Percentiles rank a stretch among this genome's conserved stretches.
Evolutionary conservation across 2,113 vertebrate species (phyloP).

Genomic region (Elaphurus davidianus): DNA sequence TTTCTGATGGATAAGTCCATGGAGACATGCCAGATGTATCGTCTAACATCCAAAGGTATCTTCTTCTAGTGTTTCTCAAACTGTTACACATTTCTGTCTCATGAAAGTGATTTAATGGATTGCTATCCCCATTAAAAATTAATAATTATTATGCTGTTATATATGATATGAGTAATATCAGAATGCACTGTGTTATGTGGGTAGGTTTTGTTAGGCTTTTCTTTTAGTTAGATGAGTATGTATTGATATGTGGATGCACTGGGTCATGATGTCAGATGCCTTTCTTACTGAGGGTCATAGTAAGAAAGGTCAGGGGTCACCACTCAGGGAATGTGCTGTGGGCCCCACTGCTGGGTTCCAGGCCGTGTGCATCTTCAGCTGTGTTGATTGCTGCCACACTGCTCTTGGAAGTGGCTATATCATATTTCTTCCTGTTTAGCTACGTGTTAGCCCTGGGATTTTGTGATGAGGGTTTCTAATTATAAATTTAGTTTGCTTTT

Average conservation of each 20-base stretch:
- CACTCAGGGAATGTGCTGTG: neutral
- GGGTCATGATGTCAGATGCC: neutral
- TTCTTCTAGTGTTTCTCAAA: neutral
- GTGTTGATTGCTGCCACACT: neutral
- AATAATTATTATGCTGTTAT: neutral
- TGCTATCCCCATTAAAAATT: neutral
- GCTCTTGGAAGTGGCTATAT: neutral
- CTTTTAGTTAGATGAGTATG: neutral
- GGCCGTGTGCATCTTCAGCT: neutral
- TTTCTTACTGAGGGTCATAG: neutral
- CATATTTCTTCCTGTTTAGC: neutral
- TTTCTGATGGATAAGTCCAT: neutral
- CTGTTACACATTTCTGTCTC: neutral
- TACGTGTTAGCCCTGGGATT: neutral
- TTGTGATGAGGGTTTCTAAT: neutral
- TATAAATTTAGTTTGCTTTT: constrained; percentile 17
- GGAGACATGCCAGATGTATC: neutral
- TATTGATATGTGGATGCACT: neutral
- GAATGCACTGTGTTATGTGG: neutral
- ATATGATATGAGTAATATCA: neutral
- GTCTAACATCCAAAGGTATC: neutral
- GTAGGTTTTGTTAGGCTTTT: neutral
- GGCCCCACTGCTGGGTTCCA: fast-evolving
- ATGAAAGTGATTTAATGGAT: neutral
- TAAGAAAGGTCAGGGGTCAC: neutral